These are phyloP conservation scores for Passerina amoena DNA, from an alignment of 2,113 vertebrate genomes.

Conservation along the genomic window DNA sequence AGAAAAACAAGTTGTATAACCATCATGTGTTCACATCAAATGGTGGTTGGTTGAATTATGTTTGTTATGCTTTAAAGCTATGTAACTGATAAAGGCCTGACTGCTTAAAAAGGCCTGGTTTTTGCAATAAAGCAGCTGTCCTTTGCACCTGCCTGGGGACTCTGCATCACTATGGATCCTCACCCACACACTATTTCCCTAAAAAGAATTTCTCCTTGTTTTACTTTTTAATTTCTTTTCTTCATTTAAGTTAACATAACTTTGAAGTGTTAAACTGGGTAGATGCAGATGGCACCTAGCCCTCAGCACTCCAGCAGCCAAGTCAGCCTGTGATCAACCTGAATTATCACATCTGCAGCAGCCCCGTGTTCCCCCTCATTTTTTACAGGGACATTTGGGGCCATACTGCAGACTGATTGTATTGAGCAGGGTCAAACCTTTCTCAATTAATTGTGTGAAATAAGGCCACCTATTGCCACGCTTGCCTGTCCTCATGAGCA, in stretches of 20 bases:
- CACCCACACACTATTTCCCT: background rate
- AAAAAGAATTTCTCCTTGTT: background rate
- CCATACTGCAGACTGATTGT: background rate
- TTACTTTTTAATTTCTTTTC: background rate
- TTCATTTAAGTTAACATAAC: background rate
- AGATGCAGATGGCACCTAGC: background rate
- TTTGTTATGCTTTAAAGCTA: background rate
- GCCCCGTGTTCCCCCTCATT: fast-evolving
- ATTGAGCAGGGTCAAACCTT: background rate
- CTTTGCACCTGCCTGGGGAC: background rate
- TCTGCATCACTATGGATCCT: background rate
- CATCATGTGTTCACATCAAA: fast-evolving
- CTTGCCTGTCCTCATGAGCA: background rate
- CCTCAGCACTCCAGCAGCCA: background rate
- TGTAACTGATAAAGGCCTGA: background rate
- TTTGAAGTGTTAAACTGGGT: background rate
- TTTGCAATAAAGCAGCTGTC: background rate
- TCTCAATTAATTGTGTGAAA: background rate
- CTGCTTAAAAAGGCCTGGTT: background rate
- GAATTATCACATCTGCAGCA: background rate
- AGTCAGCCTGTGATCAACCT: background rate
- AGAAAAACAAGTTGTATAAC: background rate
- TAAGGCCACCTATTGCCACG: fast-evolving
- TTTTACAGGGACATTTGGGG: background rate
- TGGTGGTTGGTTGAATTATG: background rate